phyloP scores from a whole-genome alignment of 2,797 vertebrate species.

The Nasua narica region DNA sequence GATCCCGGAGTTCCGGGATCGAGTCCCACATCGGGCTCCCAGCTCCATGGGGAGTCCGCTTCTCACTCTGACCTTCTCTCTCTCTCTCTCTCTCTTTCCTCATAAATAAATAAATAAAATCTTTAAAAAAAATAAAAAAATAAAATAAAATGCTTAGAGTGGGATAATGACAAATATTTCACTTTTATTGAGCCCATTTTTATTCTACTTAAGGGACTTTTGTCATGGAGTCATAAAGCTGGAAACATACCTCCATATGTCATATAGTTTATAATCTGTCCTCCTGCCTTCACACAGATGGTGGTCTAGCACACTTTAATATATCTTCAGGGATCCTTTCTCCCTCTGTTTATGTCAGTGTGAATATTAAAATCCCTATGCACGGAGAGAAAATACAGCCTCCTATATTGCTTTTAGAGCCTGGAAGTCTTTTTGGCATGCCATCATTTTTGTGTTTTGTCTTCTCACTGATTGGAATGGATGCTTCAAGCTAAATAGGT shows the following conservation, averaged over 20 bases:
- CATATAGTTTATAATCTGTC: slow-evolving; percentile 28
- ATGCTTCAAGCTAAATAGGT: not conserved
- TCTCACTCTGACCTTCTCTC: too few species aligned
- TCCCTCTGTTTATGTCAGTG: not conserved
- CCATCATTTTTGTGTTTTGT: not conserved
- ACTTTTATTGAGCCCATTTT: slow-evolving; percentile 34
- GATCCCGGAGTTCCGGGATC: too few species aligned
- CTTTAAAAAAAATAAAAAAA: too few species aligned
- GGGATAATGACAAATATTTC: slow-evolving; percentile 33
- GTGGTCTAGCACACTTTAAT: slow-evolving; percentile 39
- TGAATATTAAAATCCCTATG: slow-evolving; percentile 4
- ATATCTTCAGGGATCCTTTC: not conserved
- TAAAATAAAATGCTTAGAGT: not conserved
- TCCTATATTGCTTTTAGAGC: not conserved
- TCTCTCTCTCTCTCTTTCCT: too few species aligned
- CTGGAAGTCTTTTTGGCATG: not conserved
- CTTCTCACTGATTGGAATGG: not conserved
- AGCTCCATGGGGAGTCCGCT: too few species aligned
- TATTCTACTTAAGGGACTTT: slow-evolving; percentile 49
- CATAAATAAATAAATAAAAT: too few species aligned
- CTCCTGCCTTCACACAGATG: slow-evolving; percentile 11
- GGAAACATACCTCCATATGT: slow-evolving; percentile 38
- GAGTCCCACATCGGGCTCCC: too few species aligned
- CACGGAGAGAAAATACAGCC: not conserved
- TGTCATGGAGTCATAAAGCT: slow-evolving; percentile 29